Evolutionary conservation across 2,888 invertebrate species (phyloP), one percentile per base, ranked within the genome.

Genomic region (Quadriops clusia): DNA sequence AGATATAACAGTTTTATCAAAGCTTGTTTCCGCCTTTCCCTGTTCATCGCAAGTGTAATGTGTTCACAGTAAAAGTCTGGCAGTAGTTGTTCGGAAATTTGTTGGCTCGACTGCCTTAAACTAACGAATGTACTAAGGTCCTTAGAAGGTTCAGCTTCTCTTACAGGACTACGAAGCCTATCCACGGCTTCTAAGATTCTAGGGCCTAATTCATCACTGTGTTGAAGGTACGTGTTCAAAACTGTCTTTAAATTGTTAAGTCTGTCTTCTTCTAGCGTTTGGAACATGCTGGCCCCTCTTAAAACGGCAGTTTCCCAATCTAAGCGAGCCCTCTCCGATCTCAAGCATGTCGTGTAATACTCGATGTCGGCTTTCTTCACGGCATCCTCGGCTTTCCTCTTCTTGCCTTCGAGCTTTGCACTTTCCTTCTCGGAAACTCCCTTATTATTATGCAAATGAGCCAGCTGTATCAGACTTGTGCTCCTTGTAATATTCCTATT

Each of bases 11-110:
- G 74, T 57, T 89, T 84, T 32, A 87, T 70, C 35, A 94, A 61
- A 3, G 87, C 81, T 71, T 84, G 81, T 63, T 84, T 86, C 48
- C 93, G 71, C 37, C 93, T 66, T 51, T 90, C 91, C 30, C 77
- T 69, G 58, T 93, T 91, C 91, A 94, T 93, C 15, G 85, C 84
- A 46, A 91, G 70, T 2, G 86, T 86, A 41, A 85, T 79, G 61
- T 94, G 93, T 56, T 94, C 93, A 47, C 93, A 90, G 62, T 91
- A 93, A 65, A 90, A 91, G 61, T 93, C 91, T 0, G 93, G 87
- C 39, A 94, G 63, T 30, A 90, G 66, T 58, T 93, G 91, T 52
- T 93, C 91, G 6, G 73, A 65, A 27, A 67, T 64, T 39, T 64
- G 60, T 30, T 60, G 63, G 1, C 72, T 70, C 5, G 73, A 73